phyloP scores from a whole-genome alignment of 2,888 invertebrate species.

The Rhabditoides inermis region DNA sequence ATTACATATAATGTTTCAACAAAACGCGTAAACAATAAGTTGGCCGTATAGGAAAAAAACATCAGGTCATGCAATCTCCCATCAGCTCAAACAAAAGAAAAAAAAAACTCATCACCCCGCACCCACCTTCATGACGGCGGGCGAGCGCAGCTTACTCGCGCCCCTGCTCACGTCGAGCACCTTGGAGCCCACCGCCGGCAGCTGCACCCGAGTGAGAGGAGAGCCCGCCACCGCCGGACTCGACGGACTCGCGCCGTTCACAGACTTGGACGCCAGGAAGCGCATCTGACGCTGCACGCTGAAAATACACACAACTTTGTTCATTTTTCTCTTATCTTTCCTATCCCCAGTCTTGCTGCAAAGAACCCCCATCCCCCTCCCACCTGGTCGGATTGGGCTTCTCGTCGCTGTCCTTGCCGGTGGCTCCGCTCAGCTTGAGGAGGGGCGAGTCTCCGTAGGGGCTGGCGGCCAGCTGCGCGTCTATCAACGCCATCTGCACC shows the following conservation, averaged over 20 bases:
- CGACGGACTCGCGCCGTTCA: neutral
- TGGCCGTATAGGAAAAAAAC: too few relatives aligned
- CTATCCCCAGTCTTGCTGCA: neutral
- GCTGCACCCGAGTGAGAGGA: neutral
- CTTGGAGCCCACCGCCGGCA: too few relatives aligned
- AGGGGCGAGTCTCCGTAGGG: slow-evolving; percentile 82
- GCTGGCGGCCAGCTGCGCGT: slow-evolving; percentile 63
- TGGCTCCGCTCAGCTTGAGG: slow-evolving; percentile 13
- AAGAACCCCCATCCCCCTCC: neutral
- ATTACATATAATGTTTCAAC: too few relatives aligned
- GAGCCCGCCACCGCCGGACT: slow-evolving; percentile 1
- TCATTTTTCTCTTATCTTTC: neutral
- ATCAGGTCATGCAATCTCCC: too few relatives aligned
- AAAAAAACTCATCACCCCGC: too few relatives aligned
- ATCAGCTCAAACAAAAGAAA: too few relatives aligned
- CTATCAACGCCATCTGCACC: slow-evolving; percentile 65
- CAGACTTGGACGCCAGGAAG: slow-evolving; percentile 18
- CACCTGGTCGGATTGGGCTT: slow-evolving; percentile 17
- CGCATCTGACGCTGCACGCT: slow-evolving; percentile 26
- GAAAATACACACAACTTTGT: neutral
- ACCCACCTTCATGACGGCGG: too few relatives aligned
- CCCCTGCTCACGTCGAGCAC: too few relatives aligned
- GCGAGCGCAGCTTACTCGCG: too few relatives aligned
- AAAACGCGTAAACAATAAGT: too few relatives aligned
- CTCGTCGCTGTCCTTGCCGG: slow-evolving; percentile 13